A percentile compares a stretch with the other conserved stretches of the same genome.
phyloP scores from a whole-genome alignment of 2,797 vertebrate genomes.

The Pristis pectinata region DNA sequence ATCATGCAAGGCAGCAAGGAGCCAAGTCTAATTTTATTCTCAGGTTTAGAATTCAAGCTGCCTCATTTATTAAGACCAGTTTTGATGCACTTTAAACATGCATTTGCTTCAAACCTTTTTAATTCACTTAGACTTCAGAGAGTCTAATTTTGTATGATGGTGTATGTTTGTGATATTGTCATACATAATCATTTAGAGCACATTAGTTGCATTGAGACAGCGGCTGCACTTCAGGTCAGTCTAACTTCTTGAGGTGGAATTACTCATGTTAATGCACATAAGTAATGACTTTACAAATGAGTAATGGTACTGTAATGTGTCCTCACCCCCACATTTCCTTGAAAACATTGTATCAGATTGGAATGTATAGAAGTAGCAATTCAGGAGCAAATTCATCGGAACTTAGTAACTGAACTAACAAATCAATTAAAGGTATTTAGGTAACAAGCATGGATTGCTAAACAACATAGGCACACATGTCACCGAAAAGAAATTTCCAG shows the following conservation, averaged over 20 bases:
- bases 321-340: slow-evolving; percentile 29
- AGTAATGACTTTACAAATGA: slow-evolving; percentile 9
- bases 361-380: slow-evolving; percentile 22
- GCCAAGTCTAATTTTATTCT: slow-evolving; percentile 8
- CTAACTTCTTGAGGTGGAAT: slow-evolving; percentile 15
- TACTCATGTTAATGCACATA: slow-evolving; percentile 29
- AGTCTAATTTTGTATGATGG: background rate
- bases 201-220: background rate
- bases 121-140: background rate
- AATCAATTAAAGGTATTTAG: background rate
- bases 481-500: background rate
- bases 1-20: slow-evolving; percentile 21
- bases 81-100: background rate
- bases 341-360: background rate
- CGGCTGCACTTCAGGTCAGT: slow-evolving; percentile 19
- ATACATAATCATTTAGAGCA: slow-evolving; percentile 2
- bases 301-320: slow-evolving; percentile 34
- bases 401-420: slow-evolving; percentile 22
- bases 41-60: background rate
- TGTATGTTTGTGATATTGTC: background rate
- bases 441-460: background rate
- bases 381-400: background rate
- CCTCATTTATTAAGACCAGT: background rate
- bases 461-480: background rate
- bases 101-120: background rate